Evolutionary conservation across 2,888 invertebrate species (phyloP).

Genomic region (Esperia sulphurella): DNA sequence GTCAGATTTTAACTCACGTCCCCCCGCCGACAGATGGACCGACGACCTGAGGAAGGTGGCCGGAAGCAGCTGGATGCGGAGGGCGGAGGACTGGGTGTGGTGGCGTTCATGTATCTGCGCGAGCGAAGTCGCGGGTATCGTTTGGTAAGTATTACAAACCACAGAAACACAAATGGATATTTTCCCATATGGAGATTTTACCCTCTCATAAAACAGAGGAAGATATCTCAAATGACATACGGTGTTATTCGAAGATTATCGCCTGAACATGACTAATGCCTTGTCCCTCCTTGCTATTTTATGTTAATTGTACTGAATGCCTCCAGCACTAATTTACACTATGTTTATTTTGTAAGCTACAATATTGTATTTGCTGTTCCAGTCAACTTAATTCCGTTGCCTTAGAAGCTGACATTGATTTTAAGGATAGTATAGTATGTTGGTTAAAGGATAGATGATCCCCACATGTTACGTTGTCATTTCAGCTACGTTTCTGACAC

Average conservation of each 20-base stretch:
- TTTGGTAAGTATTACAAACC: no score
- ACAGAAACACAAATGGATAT: no score
- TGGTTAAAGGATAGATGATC: slow-evolving; percentile 39
- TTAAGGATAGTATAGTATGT: slow-evolving; percentile 9
- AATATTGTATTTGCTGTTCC: slow-evolving; percentile 20
- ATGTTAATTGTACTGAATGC: slow-evolving; percentile 69
- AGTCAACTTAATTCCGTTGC: background rate
- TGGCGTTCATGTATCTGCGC: no score
- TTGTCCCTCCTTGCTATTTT: slow-evolving; percentile 46
- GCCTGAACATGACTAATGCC: slow-evolving; percentile 72
- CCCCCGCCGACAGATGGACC: no score
- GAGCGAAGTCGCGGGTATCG: no score
- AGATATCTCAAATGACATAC: slow-evolving; percentile 54
- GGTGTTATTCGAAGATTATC: slow-evolving; percentile 70
- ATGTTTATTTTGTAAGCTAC: slow-evolving; percentile 61
- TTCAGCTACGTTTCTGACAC: slow-evolving; percentile 49
- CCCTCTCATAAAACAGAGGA: slow-evolving; percentile 10
- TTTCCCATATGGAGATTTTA: background rate
- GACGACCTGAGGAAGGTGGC: no score
- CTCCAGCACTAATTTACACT: slow-evolving; percentile 67
- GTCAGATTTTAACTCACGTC: no score
- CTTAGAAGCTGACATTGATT: slow-evolving; percentile 8
- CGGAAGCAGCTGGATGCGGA: no score
- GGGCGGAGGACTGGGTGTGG: no score
- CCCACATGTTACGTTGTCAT: slow-evolving; percentile 62